Base-by-base conservation (phyloP, 2,113 vertebrate genomes). In the Machaerirhynchus nigripectus region DNA sequence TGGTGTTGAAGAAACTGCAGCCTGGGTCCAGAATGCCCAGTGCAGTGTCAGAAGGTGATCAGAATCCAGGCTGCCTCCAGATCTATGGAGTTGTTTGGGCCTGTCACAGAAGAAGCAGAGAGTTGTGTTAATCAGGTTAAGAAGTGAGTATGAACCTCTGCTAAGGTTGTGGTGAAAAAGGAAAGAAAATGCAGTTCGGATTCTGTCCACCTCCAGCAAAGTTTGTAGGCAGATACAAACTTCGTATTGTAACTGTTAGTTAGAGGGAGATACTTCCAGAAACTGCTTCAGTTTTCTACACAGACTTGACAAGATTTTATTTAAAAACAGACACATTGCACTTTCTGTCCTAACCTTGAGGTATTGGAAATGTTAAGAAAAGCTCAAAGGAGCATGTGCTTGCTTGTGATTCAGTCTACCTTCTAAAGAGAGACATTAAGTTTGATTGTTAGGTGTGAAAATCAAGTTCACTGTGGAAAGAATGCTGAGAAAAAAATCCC, bases 71-170 rank as follows among this genome's bases (percentile, higher is more conserved):
- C 10, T 76, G 15, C 56, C 22, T 13, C 23, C 35, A 33, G 1
- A 10, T 42, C 28, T 52, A 0, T 26, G 2, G 22, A 15, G 22
- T 6, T 33, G 6, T 46, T 68, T 57, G 21, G 11, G 2, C 18
- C 7, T 20, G 9, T 70, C 44, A 28, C 9, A 76, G 17, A 31
- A 87, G 23, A 59, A 39, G 5, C 5, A 9, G 30, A 39, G 5
- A 0, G 4, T 17, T 17, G 6, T 73, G 60, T 79, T 59, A 31
- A 49, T 49, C 17, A n/a, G 37, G 7, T 59, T 89, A 59, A 53
- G 63, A 50, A 61, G 3, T 22, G 21, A 16, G 4, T 52, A 8
- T 52, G 39, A 84, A 39, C 23, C 33, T 77, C 30, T 71, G 28
- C 8, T 7, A 35, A 60, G 21, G 30, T 50, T 55, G 15, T 73